Conservation (phyloP, 2,113 vertebrate genomes). For the Tragelaphus scriptus region DNA sequence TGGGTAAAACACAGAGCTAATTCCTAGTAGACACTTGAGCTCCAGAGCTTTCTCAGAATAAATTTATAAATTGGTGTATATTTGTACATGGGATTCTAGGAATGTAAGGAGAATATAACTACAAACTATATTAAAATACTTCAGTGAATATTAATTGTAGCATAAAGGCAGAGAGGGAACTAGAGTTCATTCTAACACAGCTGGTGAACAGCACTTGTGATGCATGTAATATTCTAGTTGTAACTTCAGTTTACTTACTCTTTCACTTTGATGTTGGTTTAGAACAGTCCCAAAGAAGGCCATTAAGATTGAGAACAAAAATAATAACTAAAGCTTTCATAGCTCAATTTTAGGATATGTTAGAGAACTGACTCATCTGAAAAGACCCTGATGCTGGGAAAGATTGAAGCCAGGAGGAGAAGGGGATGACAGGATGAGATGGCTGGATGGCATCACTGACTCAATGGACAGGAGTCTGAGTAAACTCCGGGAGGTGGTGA, state of each 20-base stretch:
- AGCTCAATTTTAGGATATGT: background rate
- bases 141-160: background rate
- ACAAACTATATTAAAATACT: background rate
- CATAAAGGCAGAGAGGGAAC: background rate
- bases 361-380: background rate
- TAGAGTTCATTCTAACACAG: background rate
- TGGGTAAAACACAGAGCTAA: background rate
- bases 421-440: background rate
- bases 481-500: background rate
- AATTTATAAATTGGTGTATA: background rate
- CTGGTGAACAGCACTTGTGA: background rate
- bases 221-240: background rate
- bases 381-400: background rate
- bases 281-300: background rate
- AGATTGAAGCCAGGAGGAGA: background rate
- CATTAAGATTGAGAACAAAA: background rate
- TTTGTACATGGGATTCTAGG: background rate
- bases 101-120: background rate
- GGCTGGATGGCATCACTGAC: background rate
- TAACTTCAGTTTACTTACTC: background rate
- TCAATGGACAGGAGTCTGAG: background rate
- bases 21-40: background rate
- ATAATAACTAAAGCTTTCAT: background rate
- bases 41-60: background rate
- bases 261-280: background rate